These are phyloP conservation scores for Melanerpes aurifrons DNA, from an alignment of 2,113 vertebrate species.

Conservation along the genomic window DNA sequence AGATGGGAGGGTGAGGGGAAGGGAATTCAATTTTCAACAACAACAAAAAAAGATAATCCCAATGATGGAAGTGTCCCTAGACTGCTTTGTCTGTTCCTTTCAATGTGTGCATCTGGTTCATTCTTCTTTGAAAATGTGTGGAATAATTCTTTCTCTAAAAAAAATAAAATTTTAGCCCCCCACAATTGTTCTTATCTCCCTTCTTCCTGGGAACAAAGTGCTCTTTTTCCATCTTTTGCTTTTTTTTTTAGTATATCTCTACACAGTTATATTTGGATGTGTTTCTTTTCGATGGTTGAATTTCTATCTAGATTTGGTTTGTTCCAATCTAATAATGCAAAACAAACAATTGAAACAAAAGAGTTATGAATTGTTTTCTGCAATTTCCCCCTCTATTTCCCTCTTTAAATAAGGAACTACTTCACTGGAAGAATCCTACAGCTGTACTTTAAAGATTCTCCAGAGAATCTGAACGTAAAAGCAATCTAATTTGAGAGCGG, in stretches of 20 bases:
- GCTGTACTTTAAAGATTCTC: slow-evolving; percentile 43
- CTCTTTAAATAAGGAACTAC: slow-evolving; percentile 87
- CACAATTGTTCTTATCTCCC: slow-evolving; percentile 64
- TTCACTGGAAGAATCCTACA: slow-evolving; percentile 80
- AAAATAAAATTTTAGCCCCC: slow-evolving; percentile 22
- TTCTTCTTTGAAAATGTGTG: slow-evolving; percentile 90
- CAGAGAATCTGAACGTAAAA: slow-evolving; percentile 22
- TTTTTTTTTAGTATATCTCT: slow-evolving; percentile 82
- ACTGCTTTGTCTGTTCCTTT: slow-evolving; percentile 83
- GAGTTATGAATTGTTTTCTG: slow-evolving; percentile 82
- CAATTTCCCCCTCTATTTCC: slow-evolving; percentile 78
- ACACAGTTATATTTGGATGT: slow-evolving; percentile 79
- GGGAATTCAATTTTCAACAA: neutral
- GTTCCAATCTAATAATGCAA: slow-evolving; percentile 76
- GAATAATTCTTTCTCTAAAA: slow-evolving; percentile 77
- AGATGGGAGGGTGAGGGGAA: neutral
- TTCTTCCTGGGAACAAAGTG: slow-evolving; percentile 80
- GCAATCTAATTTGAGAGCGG: neutral
- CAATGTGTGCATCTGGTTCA: slow-evolving; percentile 91
- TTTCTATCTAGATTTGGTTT: slow-evolving; percentile 85
- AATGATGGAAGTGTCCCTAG: slow-evolving; percentile 74
- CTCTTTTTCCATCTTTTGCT: slow-evolving; percentile 79
- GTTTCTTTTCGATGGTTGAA: slow-evolving; percentile 84
- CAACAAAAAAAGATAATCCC: neutral
- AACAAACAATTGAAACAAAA: slow-evolving; percentile 68